Conservation (phyloP, 64 coral and sea anemone genomes). For the Montipora efflorescens region DNA sequence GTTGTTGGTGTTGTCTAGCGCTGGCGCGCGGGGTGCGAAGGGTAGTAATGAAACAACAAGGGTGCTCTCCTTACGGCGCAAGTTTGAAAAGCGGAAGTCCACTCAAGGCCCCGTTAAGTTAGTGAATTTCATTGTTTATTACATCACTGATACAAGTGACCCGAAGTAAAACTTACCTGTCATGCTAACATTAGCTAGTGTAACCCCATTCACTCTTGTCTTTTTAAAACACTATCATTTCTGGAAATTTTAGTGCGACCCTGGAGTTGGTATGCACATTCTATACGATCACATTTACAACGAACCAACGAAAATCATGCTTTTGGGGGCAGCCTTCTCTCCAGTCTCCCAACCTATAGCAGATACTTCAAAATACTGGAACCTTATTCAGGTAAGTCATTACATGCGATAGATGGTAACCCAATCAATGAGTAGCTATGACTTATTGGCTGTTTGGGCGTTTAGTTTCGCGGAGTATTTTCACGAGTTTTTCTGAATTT, state of each 20-base stretch:
- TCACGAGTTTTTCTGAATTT: too few species aligned
- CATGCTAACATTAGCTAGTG: background rate
- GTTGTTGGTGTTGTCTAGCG: too few species aligned
- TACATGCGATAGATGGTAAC: too few species aligned
- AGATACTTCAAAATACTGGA: slow-evolving; percentile 77
- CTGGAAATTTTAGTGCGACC: slow-evolving; percentile 68
- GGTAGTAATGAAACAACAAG: background rate
- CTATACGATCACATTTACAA: slow-evolving; percentile 88
- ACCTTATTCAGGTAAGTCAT: slow-evolving; percentile 69
- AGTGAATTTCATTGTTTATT: background rate
- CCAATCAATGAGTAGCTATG: too few species aligned
- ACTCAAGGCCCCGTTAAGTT: too few species aligned
- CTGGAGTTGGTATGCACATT: slow-evolving; percentile 77
- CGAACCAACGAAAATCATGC: slow-evolving; percentile 77
- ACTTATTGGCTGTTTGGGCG: too few species aligned
- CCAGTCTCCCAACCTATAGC: slow-evolving; percentile 83
- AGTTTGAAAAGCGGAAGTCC: too few species aligned
- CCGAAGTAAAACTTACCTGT: too few species aligned
- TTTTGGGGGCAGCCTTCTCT: slow-evolving; percentile 80
- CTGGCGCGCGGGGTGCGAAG: background rate
- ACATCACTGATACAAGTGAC: background rate
- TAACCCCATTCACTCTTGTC: background rate
- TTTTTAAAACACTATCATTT: background rate
- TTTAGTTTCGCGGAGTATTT: too few species aligned
- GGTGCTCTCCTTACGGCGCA: too few species aligned